Base-by-base conservation (phyloP, 1,140 invertebrate genomes). In the Meloidogyne chitwoodi region DNA sequence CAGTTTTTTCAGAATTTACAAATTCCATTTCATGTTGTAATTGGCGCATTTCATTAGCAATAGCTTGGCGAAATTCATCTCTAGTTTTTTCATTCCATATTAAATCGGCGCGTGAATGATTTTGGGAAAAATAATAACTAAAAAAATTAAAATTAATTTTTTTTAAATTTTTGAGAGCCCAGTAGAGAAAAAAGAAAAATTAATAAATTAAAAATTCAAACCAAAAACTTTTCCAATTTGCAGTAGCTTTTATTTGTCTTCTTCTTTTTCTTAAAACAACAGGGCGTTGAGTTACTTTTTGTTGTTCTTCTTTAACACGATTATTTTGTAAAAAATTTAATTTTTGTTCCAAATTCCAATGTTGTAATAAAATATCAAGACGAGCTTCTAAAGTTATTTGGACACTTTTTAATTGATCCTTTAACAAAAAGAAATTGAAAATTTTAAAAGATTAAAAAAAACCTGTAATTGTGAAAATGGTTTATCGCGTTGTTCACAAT, bases 61-160 rank as follows among this genome's bases (percentile, higher is more conserved):
- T 89, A 0, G 93, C 92, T 85, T 93, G 92, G 77, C 93, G 79
- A 74, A 83, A 82, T 61, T 67, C 65, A 16, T 82, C 73, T 66
- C 68, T 76, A 86, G 93, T 93, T 88, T 95, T 96, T 85, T 95
- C 94, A 89, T 99, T 99, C 96, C 96, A 99, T 83, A 99, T 96
- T 10, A 99, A 90, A 89, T 99, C 96, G 6, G 96, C 93, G 87
- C 95, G 90, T 34, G 93, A 91, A 88, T 99, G 96, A 89, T 99
- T 95, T 87, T 92, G 91, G 86, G 91, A 92, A 88, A 99, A 99
- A 87, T 95, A 93, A 86, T 95, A 95, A 88, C 96, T 98, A 89
- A 82, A 85, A 63, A 80, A 77, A 34, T n/a, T n/a, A n/a, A n/a
- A n/a, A n/a, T n/a, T n/a, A 84, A 84, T 89, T 89, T 90, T 90